These are phyloP conservation scores for Chaitophorus viminalis DNA, from an alignment of 2,888 invertebrate species.

Conservation along the genomic window DNA sequence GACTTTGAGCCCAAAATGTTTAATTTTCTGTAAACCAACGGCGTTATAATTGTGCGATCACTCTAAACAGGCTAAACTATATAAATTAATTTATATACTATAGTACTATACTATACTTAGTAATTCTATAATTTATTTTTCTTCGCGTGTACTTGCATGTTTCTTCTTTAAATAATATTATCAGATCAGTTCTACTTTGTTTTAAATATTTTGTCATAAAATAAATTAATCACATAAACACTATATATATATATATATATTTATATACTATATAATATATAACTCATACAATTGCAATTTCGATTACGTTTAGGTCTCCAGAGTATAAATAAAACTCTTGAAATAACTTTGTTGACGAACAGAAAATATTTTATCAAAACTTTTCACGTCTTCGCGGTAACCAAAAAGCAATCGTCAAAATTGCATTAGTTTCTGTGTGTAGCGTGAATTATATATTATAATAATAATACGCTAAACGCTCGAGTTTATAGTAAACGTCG, in stretches of 20 bases:
- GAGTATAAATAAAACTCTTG: neutral
- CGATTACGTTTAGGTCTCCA: neutral
- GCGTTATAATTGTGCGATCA: neutral
- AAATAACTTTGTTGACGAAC: slow-evolving; percentile 1
- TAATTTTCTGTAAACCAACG: neutral
- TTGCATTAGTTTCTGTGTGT: neutral
- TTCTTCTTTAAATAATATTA: neutral
- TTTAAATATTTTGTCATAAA: neutral
- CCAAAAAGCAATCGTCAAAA: slow-evolving; percentile 27
- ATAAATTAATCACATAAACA: neutral
- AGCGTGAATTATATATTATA: neutral
- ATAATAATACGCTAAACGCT: neutral
- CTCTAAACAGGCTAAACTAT: neutral
- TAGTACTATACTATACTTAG: too few species aligned
- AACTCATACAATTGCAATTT: neutral
- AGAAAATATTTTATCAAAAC: slow-evolving; percentile 32
- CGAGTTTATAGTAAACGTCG: neutral
- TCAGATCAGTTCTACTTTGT: neutral
- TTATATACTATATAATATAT: too few species aligned
- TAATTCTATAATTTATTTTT: neutral
- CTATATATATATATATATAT: neutral
- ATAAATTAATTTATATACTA: neutral
- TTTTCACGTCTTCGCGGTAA: slow-evolving; percentile 27
- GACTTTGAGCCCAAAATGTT: neutral
- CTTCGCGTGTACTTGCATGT: neutral